Percentiles rank a stretch among this genome's conserved stretches.
Evolutionary conservation across 2,113 vertebrate species (phyloP).

Genomic region (Osmerus eperlanus): DNA sequence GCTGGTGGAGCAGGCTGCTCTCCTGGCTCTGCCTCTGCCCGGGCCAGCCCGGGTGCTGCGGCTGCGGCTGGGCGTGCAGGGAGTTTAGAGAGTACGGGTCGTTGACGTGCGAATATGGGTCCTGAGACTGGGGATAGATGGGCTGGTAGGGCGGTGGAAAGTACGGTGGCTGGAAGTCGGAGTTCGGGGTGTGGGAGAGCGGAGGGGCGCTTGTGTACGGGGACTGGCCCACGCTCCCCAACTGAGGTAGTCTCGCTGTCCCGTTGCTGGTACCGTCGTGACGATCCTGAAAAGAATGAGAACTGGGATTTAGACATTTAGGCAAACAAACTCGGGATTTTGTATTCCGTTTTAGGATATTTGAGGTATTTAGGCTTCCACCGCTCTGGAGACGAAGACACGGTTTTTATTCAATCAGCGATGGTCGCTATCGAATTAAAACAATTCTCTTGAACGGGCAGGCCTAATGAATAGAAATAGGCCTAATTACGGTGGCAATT

Average conservation of each 20-base stretch:
- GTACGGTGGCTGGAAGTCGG: slow-evolving; percentile 94
- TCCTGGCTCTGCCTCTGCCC: slow-evolving; percentile 95
- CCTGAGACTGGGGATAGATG: slow-evolving; percentile 97
- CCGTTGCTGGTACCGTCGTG: slow-evolving; percentile 96
- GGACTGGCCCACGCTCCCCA: slow-evolving; percentile 94
- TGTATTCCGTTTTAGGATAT: not conserved
- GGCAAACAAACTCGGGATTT: not conserved
- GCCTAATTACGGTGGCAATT: not conserved
- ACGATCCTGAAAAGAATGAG: slow-evolving; percentile 78
- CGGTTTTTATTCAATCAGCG: too few relatives aligned
- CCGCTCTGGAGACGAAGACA: too few relatives aligned
- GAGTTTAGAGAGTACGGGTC: slow-evolving; percentile 97
- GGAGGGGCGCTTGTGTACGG: slow-evolving; percentile 93
- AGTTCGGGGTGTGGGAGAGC: slow-evolving; percentile 93
- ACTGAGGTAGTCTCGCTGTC: slow-evolving; percentile 91
- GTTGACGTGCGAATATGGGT: slow-evolving; percentile 98
- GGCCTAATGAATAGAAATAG: too few relatives aligned
- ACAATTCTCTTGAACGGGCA: not conserved
- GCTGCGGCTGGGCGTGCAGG: slow-evolving; percentile 91
- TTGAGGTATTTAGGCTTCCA: too few relatives aligned
- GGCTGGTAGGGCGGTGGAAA: slow-evolving; percentile 96
- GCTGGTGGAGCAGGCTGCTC: slow-evolving; percentile 90
- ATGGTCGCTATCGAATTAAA: slow-evolving; percentile 8
- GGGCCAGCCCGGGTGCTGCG: slow-evolving; percentile 96
- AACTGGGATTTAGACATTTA: slow-evolving; percentile 9